Evolutionary conservation across 2,888 invertebrate genomes (phyloP), one percentile per base, ranked within the genome.

Genomic region (Sminthurinus aureus): DNA sequence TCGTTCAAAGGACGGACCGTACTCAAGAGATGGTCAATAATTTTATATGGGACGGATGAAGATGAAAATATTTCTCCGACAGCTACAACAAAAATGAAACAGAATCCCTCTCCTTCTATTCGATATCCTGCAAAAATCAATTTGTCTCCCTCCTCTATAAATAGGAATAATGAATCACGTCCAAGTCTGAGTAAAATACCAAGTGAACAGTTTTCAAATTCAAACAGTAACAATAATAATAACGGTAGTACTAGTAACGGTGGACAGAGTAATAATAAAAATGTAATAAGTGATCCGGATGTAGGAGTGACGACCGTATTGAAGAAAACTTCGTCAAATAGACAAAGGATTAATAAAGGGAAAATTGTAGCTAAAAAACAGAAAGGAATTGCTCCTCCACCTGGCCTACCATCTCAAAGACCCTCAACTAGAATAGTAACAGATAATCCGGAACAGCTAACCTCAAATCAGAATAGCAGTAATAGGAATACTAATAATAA

Each of bases 21-120:
- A 87, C 93, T 98, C 89, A 95, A 96, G 92, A 96, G 96, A 90
- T 98, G 98, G 98, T 95, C 96, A 85, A 93, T 98, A 90, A 94
- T 96, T 90, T 93, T 98, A 90, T 96, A 97, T 91, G 98, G 98
- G 89, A 98, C 98, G 84, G 94, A 92, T 85, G 92, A 91, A 81
- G 89, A 91, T 86, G 91, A 92, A 38, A 85, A 85, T 79, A 26
- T 50, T 69, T 69, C 52, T 78, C 69, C 76, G 12, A 71, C 20
- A 22, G 0, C 71, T 24, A 4, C 38, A 22, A 6, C 12, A 26
- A 64, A 52, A 11, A 51, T 12, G 50, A 0, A 9, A 50, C n/a
- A 20, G 26, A 83, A 80, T 71, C 66, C 83, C 12, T 38, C n/a
- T 69, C 66, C 78, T 26, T 22, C 18, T 9, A 22, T 13, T 69